Base-by-base conservation (phyloP, 2,797 vertebrate species). In the Scleropages formosus region DNA sequence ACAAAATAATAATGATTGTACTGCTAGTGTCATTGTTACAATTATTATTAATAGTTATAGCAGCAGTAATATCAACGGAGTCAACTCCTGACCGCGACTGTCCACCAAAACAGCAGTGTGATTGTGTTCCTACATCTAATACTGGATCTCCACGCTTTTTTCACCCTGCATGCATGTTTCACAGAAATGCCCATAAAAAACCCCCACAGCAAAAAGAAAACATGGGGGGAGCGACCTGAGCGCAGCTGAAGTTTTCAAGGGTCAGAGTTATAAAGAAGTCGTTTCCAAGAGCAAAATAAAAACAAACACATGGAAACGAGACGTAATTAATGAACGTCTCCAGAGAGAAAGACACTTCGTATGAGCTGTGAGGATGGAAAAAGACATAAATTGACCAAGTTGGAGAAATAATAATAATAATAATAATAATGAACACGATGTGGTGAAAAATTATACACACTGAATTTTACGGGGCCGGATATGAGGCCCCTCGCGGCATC, bases 191-290 rank as follows among this genome's bases (percentile, higher is more conserved):
- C 94, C 94, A 94, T 88, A 94, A 94, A 96, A n/a, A n/a, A 95
- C 90, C 88, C 92, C 92, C 91, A 92, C 89, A 94, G 93, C 93
- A 90, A 95, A 95, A 95, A 95, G 93, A 94, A 95, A 95, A 96
- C 92, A 95, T 91, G 93, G 93, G 95, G 93, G 93, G 91, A 90
- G 93, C 94, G 93, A 96, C 92, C 93, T 94, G 95, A 93, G 93
- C 92, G 96, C 94, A 95, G 92, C 90, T 87, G 91, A 91, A 90
- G 91, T 92, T 90, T 93, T 95, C 93, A 94, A 93, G 90, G 93
- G 93, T 95, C 93, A 94, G 84, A 84, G 87, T 89, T 91, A 94
- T 91, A 94, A 95, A 93, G 91, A 93, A 92, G 85, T 81, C 82
- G 90, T 88, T 92, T 92, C 84, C 88, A 91, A 92, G 90, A 83